Base-by-base conservation (phyloP, 2,113 vertebrate species). In the Ciconia maguari region DNA sequence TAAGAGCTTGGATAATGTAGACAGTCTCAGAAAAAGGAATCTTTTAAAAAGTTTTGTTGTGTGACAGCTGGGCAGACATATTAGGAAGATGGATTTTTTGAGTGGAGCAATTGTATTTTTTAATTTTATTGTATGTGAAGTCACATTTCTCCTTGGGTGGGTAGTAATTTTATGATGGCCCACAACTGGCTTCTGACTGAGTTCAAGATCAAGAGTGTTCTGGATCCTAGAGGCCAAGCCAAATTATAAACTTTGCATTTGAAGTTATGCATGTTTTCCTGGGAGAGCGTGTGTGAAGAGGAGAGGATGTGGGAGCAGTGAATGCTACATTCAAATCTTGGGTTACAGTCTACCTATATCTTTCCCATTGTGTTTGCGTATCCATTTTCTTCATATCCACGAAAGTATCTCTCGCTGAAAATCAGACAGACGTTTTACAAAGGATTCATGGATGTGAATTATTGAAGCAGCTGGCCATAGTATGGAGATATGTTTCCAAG, bases 321-420 rank as follows among this genome's bases (percentile, higher is more conserved):
- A 94, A 84, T 89, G 52, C 89, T 82, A 78, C 61, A 87, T 94
- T 96, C 69, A 96, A 22, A 79, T 94, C 74, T 80, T 84, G 77
- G 26, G 41, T 94, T 96, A 87, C 74, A 72, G 70, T 49, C 41
- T 79, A 92, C 87, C 81, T 96, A 57, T 76, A 76, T 84, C 61
- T 82, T 87, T 89, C 72, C 89, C 70, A 57, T 95, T 90, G 60
- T 66, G 46, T 84, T 87, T 93, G n/a, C 5, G 1, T 87, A 64
- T 75, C 61, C 27, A 38, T 95, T 76, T 87, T 52, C 69, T 61
- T 84, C 81, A 79, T 61, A 82, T 65, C 78, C 52, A 26, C 76
- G 49, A 82, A 92, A 87, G 13, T 82, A 65, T 82, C 12, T 83
- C 26, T 78, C 36, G 68, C 60, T 92, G 64, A 91, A 93, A 94